These are phyloP conservation scores for Pseudonaja textilis DNA, from an alignment of 2,113 vertebrate species.

Conservation along the genomic window DNA sequence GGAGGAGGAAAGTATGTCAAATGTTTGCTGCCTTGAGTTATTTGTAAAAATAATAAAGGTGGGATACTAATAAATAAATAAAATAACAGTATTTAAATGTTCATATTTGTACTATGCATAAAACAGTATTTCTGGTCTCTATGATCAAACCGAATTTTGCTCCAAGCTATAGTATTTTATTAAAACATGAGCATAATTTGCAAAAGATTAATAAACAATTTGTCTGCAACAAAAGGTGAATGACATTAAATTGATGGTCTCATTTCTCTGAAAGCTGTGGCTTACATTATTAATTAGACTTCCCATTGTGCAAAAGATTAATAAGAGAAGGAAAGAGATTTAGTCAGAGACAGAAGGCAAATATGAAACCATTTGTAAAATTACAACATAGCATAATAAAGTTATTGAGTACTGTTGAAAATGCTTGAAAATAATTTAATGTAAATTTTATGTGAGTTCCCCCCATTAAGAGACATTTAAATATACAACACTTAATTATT, in stretches of 20 bases:
- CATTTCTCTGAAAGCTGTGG: conserved; percentile 28
- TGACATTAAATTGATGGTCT: conserved; percentile 30
- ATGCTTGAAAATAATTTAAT: background rate
- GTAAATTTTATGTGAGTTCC: background rate
- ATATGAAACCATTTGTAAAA: conserved; percentile 17
- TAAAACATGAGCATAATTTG: background rate
- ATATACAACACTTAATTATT: background rate
- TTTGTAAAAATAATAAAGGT: background rate
- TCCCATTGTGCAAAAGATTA: conserved; percentile 28
- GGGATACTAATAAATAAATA: background rate
- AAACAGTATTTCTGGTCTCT: background rate
- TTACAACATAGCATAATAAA: background rate
- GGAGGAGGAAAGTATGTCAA: background rate
- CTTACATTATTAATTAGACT: conserved; percentile 26
- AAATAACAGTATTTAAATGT: background rate
- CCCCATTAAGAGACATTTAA: background rate
- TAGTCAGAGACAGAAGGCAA: conserved; percentile 17
- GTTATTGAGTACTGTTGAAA: background rate
- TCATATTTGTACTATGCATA: background rate
- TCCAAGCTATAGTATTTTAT: background rate
- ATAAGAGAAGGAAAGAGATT: conserved; percentile 6
- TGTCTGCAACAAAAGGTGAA: conserved; percentile 60
- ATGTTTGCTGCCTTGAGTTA: background rate
- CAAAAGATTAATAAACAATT: conserved; percentile 10
- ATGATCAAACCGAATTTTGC: background rate